Conservation (phyloP, 2,797 vertebrate species). For the Mallotus villosus region DNA sequence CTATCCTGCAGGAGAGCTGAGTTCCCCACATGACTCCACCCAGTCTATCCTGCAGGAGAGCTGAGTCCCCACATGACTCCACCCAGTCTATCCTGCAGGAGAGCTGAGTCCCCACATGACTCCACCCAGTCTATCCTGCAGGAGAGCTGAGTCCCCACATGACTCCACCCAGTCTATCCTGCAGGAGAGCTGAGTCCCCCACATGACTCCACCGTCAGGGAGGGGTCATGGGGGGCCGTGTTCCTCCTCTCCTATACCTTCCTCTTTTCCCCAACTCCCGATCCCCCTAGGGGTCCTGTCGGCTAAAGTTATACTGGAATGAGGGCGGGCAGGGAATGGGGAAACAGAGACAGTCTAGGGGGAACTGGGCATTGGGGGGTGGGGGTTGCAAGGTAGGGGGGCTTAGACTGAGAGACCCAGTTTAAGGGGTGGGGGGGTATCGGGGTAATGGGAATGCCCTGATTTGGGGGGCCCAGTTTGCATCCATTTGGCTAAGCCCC, state of each 20-base stretch:
- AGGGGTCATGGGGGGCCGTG: constrained; percentile 44
- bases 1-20: no score
- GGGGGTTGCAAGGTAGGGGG: neutral
- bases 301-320: constrained; percentile 54
- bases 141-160: no score
- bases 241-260: constrained; percentile 24
- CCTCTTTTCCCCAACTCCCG: constrained; percentile 10
- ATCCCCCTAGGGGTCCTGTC: constrained; percentile 50
- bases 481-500: constrained; percentile 34
- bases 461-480: constrained; percentile 45
- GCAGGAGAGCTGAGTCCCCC: constrained; percentile 2
- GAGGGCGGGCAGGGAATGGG: constrained; percentile 28
- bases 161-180: neutral
- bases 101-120: constrained; percentile 14
- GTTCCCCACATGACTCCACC: constrained; percentile 29
- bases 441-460: constrained; percentile 38
- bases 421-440: neutral
- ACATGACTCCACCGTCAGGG: constrained; percentile 37
- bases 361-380: constrained; percentile 16
- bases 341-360: constrained; percentile 20
- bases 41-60: no score
- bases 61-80: constrained; percentile 24
- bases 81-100: no score
- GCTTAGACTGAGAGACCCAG: neutral
- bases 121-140: neutral